phyloP scores from a whole-genome alignment of 2,888 invertebrate genomes.

The Drosophila quinaria region DNA sequence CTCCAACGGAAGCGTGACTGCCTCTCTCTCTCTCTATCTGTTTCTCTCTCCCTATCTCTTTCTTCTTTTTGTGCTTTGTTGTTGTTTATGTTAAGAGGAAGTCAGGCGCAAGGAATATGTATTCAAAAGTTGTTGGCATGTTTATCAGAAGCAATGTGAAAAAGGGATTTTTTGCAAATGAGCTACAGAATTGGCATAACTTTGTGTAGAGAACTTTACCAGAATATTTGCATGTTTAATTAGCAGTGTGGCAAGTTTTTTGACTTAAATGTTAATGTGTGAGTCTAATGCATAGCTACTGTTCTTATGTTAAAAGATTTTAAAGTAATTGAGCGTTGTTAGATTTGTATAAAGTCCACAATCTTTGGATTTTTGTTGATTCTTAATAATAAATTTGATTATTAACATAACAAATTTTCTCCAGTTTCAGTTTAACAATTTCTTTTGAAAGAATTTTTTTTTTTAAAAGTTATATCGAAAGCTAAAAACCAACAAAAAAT shows the following conservation, averaged over 20 bases:
- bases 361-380: too few species aligned
- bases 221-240: constrained; percentile 60
- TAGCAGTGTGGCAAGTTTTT: constrained; percentile 46
- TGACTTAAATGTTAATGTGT: too few species aligned
- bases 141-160: constrained; percentile 69
- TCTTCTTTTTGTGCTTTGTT: constrained; percentile 5
- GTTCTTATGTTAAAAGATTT: background rate
- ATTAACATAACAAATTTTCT: too few species aligned
- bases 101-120: constrained; percentile 46
- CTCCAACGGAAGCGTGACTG: constrained; percentile 66
- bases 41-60: background rate
- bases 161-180: constrained; percentile 67
- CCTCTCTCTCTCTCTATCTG: background rate
- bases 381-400: too few species aligned
- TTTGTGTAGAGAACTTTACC: constrained; percentile 47
- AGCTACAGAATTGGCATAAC: constrained; percentile 74
- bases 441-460: too few species aligned
- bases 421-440: too few species aligned
- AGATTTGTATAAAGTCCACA: too few species aligned
- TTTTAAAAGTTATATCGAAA: too few species aligned
- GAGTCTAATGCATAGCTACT: constrained; percentile 14
- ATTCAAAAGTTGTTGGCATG: constrained; percentile 71
- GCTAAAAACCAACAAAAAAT: too few species aligned
- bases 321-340: too few species aligned
- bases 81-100: constrained; percentile 42